Evolutionary conservation across 2,888 invertebrate genomes (phyloP), one percentile per base, ranked within the genome.

Genomic region (Neuroscelio doddi): DNA sequence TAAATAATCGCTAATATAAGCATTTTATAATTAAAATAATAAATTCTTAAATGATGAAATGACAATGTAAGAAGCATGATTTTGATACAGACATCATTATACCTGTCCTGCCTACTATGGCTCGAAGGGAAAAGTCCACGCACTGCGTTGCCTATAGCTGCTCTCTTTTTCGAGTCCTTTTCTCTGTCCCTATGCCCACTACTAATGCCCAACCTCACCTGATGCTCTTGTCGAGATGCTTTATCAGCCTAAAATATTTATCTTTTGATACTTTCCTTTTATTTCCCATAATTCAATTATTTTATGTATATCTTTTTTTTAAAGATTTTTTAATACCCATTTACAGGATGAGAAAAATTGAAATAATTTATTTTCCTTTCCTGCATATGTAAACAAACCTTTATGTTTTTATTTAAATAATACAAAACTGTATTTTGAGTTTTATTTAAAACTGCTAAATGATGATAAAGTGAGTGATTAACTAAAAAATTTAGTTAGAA

Each of bases 11-110:
- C 21, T 21, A 21, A 21, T n/a, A n/a, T n/a, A n/a, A 21, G 21
- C 5, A 21, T 21, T 21, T 3, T 51, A 27, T 46, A 64, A 46
- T 39, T 47, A 17, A 61, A 52, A 45, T 15, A 9, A 41, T 21
- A 56, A 36, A 44, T 42, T 12, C 56, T 58, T 47, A 44, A 58
- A 63, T 44, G 27, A 72, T 72, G 65, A 69, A 69, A 73, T 78
- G 75, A 71, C 72, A 75, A 75, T 77, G 73, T 76, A 77, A 77
- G 59, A 83, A 83, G 83, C 83, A 80, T 83, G 81, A 82, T 81
- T 81, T 77, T 81, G 83, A 83, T 84, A 84, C 83, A 82, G 83
- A 84, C 83, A 84, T 83, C 82, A 80, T 83, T 82, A 81, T 84
- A 84, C 83, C 83, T 84, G 83, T 84, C 83, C 83, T 83, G 83